phyloP scores from a whole-genome alignment of 1,140 invertebrate species.

The Lordiphosa stackelbergi region DNA sequence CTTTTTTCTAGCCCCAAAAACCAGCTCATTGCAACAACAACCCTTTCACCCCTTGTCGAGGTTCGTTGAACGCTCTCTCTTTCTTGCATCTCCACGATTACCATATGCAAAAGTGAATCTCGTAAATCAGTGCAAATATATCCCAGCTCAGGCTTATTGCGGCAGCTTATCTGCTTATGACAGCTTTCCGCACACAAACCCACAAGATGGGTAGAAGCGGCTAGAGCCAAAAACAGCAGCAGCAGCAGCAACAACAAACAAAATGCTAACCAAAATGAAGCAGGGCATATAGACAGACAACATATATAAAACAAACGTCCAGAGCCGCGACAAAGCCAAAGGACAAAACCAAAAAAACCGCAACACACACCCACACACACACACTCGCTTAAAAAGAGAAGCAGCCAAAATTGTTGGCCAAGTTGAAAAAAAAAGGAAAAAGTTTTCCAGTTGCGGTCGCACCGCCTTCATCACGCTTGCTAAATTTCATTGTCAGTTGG shows the following conservation, averaged over 20 bases:
- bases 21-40: not conserved
- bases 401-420: constrained; percentile 7
- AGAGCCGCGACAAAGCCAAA: constrained; percentile 58
- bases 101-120: constrained; percentile 75
- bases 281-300: constrained; percentile 59
- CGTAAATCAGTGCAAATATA: constrained; percentile 77
- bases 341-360: constrained; percentile 63
- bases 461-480: constrained; percentile 54
- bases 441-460: constrained; percentile 34
- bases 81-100: constrained; percentile 39
- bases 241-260: not conserved
- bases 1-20: too few species aligned
- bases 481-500: constrained; percentile 63
- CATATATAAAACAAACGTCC: constrained; percentile 72
- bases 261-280: constrained; percentile 49
- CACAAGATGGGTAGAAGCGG: constrained; percentile 2
- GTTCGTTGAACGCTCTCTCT: constrained; percentile 57
- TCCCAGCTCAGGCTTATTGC: constrained; percentile 74
- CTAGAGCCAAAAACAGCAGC: not conserved
- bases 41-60: constrained; percentile 29
- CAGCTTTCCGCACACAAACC: constrained; percentile 62
- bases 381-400: constrained; percentile 12
- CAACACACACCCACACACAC: constrained; percentile 31
- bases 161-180: constrained; percentile 76
- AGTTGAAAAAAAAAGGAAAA: constrained; percentile 16